These are phyloP conservation scores for Caenorhabditis sp. DNA, from an alignment of 2,888 invertebrate species.

Conservation along the genomic window DNA sequence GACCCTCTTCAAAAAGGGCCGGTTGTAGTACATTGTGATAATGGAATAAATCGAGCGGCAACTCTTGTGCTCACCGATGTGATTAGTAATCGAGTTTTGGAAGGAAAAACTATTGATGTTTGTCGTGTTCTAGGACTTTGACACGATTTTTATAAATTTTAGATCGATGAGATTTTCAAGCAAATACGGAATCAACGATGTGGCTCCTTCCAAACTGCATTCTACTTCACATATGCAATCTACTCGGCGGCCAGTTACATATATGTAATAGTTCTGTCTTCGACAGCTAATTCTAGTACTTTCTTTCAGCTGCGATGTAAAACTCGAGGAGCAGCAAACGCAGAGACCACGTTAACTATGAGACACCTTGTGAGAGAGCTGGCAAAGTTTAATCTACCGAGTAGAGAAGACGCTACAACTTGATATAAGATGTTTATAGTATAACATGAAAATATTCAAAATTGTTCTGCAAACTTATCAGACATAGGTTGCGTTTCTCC, in stretches of 20 bases:
- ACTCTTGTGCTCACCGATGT: background rate
- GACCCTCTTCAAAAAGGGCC: conserved; percentile 13
- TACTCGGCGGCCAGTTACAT: background rate
- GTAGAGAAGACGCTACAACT: too few species aligned
- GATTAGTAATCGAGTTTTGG: background rate
- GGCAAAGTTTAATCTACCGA: too few species aligned
- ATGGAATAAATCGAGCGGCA: conserved; percentile 1
- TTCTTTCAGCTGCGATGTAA: too few species aligned
- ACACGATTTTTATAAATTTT: background rate
- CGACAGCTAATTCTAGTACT: too few species aligned
- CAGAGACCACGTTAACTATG: too few species aligned
- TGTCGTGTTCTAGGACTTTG: background rate
- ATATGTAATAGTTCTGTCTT: background rate
- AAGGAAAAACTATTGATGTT: conserved; percentile 6
- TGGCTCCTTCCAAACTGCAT: background rate
- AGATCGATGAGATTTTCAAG: conserved; percentile 7
- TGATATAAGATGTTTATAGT: background rate
- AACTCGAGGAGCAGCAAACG: too few species aligned
- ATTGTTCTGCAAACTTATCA: conserved; percentile 39
- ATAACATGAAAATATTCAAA: conserved; percentile 9
- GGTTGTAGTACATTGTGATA: conserved; percentile 14
- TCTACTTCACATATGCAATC: background rate
- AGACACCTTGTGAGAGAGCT: too few species aligned
- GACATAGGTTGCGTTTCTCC: background rate
- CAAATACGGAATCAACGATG: conserved; percentile 2